Evolutionary conservation across 2,113 vertebrate species (phyloP).

Genomic region (Australoheros scitulus): DNA sequence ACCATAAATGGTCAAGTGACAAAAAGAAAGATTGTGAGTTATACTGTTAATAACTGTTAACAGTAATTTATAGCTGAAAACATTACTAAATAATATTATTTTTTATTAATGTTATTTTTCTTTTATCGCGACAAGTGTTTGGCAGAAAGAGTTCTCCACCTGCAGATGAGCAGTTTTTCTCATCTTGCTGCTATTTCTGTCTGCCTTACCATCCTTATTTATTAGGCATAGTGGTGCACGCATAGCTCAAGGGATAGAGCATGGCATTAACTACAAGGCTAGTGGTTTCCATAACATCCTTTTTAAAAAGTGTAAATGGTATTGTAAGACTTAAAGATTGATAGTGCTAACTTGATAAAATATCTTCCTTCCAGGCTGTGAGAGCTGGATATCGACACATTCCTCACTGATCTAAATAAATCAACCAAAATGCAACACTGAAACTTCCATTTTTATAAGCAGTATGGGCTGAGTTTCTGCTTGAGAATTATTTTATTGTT

Average conservation of each 20-base stretch:
- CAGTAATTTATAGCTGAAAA: background rate
- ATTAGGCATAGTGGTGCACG: background rate
- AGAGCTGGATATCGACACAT: background rate
- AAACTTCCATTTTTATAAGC: slow-evolving; percentile 14
- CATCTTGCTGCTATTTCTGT: background rate
- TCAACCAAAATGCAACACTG: slow-evolving; percentile 15
- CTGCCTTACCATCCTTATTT: background rate
- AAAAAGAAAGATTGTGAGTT: background rate
- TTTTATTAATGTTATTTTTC: background rate
- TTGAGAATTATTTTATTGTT: slow-evolving; percentile 30
- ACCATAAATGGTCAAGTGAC: background rate
- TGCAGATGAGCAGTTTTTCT: background rate
- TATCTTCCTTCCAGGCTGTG: background rate
- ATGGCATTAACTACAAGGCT: background rate
- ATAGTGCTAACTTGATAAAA: background rate
- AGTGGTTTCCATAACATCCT: background rate
- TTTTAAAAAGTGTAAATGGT: background rate
- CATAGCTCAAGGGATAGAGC: background rate
- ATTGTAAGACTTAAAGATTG: background rate
- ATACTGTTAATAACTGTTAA: background rate
- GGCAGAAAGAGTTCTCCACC: background rate
- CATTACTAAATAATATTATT: background rate
- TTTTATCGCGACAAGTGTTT: background rate
- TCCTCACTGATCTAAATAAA: slow-evolving; percentile 15
- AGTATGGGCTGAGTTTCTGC: background rate